A percentile compares a stretch with the other conserved stretches of the same genome.
Conservation (phyloP, 1,140 invertebrate species). For the Calliopsis andreniformis region DNA sequence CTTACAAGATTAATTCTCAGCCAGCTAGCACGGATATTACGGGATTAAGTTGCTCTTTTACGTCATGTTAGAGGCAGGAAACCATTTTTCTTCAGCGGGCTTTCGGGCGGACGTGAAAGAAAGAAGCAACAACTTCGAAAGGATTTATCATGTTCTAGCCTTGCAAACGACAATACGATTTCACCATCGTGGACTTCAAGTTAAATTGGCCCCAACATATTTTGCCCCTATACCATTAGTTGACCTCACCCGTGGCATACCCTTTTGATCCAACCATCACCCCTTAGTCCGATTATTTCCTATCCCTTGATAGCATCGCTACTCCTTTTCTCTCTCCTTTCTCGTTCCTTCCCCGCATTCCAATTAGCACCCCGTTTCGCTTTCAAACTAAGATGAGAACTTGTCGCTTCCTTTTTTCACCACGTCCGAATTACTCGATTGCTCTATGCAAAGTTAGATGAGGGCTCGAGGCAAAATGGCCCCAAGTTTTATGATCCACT, state of each 20-base stretch:
- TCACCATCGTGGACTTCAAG: neutral
- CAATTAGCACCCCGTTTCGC: neutral
- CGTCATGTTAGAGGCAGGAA: constrained; percentile 33
- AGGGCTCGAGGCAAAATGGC: constrained; percentile 23
- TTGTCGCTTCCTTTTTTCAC: constrained; percentile 56
- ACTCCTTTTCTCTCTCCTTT: neutral
- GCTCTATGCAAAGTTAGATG: constrained; percentile 52
- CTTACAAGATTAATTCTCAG: constrained; percentile 37
- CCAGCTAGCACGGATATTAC: constrained; percentile 20
- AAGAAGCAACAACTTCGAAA: neutral
- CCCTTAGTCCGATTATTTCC: too few species aligned
- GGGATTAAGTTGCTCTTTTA: constrained; percentile 54
- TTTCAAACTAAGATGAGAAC: constrained; percentile 22
- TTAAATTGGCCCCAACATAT: constrained; percentile 19
- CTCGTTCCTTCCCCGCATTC: neutral
- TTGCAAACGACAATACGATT: constrained; percentile 44
- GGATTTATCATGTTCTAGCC: constrained; percentile 42
- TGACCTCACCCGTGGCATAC: neutral
- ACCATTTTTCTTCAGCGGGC: constrained; percentile 43
- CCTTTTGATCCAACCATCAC: neutral
- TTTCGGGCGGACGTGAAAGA: neutral
- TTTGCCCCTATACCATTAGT: constrained; percentile 8
- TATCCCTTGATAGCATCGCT: neutral
- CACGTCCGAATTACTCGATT: constrained; percentile 52
- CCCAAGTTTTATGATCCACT: constrained; percentile 36